Percentiles rank a stretch among this genome's conserved stretches.
These are phyloP conservation scores for Leptinotarsa peninsularis DNA, from an alignment of 2,888 invertebrate species.

Conservation along the genomic window DNA sequence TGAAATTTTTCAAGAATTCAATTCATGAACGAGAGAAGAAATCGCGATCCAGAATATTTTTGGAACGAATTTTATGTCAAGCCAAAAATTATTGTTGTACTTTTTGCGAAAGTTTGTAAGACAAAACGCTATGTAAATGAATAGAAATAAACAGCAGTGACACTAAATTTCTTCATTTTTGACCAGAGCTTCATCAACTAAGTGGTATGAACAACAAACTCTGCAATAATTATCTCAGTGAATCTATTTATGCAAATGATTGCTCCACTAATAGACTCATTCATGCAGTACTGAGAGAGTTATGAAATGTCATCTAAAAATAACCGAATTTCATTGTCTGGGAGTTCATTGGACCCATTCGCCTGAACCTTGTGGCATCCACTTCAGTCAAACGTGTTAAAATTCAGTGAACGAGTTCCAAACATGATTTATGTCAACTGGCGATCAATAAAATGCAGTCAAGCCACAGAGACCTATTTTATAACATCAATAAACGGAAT, in stretches of 20 bases:
- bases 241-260: background rate
- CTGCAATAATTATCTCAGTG: background rate
- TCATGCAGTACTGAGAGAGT: background rate
- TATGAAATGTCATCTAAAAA: conserved; percentile 3
- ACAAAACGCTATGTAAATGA: too few species aligned
- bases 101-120: too few species aligned
- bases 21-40: too few species aligned
- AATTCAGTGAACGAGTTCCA: background rate
- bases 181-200: background rate
- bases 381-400: conserved; percentile 1
- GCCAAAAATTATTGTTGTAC: too few species aligned
- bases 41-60: too few species aligned
- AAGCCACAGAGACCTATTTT: background rate
- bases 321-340: background rate
- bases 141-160: too few species aligned
- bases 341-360: conserved; percentile 6
- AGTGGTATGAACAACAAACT: background rate
- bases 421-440: conserved; percentile 14
- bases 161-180: too few species aligned
- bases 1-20: too few species aligned
- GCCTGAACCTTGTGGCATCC: background rate
- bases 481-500: conserved; percentile 5
- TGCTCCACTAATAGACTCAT: background rate
- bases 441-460: conserved; percentile 19
- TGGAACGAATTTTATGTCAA: too few species aligned